These are phyloP conservation scores for Thalassaphorura encarpata DNA, from an alignment of 1,140 invertebrate species.

Conservation along the genomic window DNA sequence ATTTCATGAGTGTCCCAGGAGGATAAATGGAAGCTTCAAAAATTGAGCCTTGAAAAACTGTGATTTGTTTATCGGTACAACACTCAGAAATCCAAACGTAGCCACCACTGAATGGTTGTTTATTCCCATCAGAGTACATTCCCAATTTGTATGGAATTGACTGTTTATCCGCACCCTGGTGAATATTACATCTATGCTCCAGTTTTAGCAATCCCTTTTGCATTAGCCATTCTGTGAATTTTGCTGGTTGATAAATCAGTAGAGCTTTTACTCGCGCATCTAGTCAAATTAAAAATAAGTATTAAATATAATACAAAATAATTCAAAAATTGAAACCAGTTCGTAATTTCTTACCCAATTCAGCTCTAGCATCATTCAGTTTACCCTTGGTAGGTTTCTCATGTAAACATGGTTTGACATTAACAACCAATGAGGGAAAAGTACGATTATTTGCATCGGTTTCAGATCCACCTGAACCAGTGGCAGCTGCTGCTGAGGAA, in stretches of 20 bases:
- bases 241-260: constrained; percentile 61
- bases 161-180: constrained; percentile 41
- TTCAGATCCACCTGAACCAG: background rate
- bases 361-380: constrained; percentile 40
- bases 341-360: constrained; percentile 39
- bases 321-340: background rate
- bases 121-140: constrained; percentile 62
- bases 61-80: constrained; percentile 68
- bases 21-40: constrained; percentile 72
- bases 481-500: background rate
- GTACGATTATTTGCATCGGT: constrained; percentile 47
- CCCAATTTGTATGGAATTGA: constrained; percentile 54
- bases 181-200: constrained; percentile 61
- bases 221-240: constrained; percentile 79
- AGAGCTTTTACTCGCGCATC: constrained; percentile 66
- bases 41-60: constrained; percentile 72
- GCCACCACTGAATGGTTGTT: constrained; percentile 73
- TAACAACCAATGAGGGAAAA: constrained; percentile 69
- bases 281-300: constrained; percentile 23
- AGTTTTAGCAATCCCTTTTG: constrained; percentile 66
- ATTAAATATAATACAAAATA: background rate
- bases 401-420: constrained; percentile 61
- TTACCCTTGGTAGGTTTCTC: constrained; percentile 43
- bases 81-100: constrained; percentile 82
- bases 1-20: constrained; percentile 64